Conservation (phyloP, 2,113 vertebrate species). For the Poeciliopsis turrubarensis region DNA sequence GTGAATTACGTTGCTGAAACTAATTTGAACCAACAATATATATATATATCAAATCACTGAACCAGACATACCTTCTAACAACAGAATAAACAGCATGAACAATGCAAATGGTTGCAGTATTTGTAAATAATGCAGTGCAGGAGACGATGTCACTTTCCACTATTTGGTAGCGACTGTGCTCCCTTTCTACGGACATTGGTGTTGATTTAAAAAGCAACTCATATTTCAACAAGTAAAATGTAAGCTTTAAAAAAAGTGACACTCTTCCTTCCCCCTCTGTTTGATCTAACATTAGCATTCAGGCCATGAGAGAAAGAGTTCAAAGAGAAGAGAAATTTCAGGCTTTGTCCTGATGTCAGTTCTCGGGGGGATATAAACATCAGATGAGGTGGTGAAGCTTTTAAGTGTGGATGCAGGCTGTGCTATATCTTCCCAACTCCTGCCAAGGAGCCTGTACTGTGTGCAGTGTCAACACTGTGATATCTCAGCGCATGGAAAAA, state of each 20-base stretch:
- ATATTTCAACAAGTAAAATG: not conserved
- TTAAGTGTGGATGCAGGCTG: slow-evolving; percentile 53
- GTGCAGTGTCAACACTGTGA: slow-evolving; percentile 50
- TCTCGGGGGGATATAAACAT: slow-evolving; percentile 51
- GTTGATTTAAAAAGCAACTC: not conserved
- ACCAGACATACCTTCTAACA: not conserved
- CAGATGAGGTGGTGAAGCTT: slow-evolving; percentile 51
- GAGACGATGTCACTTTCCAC: not conserved
- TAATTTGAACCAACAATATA: too few species aligned
- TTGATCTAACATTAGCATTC: slow-evolving; percentile 42
- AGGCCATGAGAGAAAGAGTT: slow-evolving; percentile 28
- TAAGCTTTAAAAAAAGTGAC: not conserved
- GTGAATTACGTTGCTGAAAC: too few species aligned
- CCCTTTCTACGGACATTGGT: not conserved
- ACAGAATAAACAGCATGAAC: not conserved
- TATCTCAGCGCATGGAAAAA: slow-evolving; percentile 27
- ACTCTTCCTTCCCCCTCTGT: not conserved
- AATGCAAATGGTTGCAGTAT: not conserved
- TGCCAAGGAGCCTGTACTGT: slow-evolving; percentile 38
- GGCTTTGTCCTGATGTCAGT: slow-evolving; percentile 48
- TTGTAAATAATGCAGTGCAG: not conserved
- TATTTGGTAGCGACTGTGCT: too few species aligned
- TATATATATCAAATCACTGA: not conserved
- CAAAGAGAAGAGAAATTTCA: slow-evolving; percentile 55
- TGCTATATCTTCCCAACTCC: slow-evolving; percentile 45